Base-by-base conservation (phyloP, 2,888 invertebrate genomes). In the Spilarctia lutea region DNA sequence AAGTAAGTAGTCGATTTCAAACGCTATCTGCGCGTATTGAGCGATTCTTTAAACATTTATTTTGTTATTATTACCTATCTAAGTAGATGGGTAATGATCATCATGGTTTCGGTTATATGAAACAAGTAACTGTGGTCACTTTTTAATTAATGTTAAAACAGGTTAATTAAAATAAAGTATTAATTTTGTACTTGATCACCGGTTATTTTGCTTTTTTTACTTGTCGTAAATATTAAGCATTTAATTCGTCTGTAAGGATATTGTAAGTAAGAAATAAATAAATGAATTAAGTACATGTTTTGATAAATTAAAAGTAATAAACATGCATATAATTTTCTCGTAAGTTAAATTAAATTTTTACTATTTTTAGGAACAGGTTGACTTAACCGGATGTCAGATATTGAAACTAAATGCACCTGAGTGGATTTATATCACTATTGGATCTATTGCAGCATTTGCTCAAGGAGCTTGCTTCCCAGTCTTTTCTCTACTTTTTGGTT, bases 401-500 rank as follows among this genome's bases (percentile, higher is more conserved):
- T 88, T 97, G 74, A 96, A 96, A 79, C 84, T 97, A 74, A 97
- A 97, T 86, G 92, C 92, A 30, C 96, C 96, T 0, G 97, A 97
- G 88, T 97, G 97, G 97, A 91, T 95, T 0, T 96, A 94, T 81
- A 94, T 97, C 39, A 81, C 96, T 0, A 87, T 97, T 45, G 97
- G 97, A 10, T 96, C 96, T 20, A 88, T 97, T 6, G 96, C 97
- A 10, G 96, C 97, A 1, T 94, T 96, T 39, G 88, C 96, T 11
- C 97, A 97, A 77, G 97, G 97, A 4, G 96, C 96, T 0, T 96
- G 97, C 73, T 96, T 97, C 83, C 97, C 97, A 2, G 94, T 94
- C 0, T 97, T 97, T 85, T 97, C 97, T 0, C 89, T 97, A n/a
- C 93, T 97, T 2, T 97, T 97, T 85, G 97, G 97, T 65, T 97